Percentiles rank a stretch among this genome's conserved stretches.
phyloP scores from a whole-genome alignment of 2,797 vertebrate species.

The Knipowitschia caucasica region DNA sequence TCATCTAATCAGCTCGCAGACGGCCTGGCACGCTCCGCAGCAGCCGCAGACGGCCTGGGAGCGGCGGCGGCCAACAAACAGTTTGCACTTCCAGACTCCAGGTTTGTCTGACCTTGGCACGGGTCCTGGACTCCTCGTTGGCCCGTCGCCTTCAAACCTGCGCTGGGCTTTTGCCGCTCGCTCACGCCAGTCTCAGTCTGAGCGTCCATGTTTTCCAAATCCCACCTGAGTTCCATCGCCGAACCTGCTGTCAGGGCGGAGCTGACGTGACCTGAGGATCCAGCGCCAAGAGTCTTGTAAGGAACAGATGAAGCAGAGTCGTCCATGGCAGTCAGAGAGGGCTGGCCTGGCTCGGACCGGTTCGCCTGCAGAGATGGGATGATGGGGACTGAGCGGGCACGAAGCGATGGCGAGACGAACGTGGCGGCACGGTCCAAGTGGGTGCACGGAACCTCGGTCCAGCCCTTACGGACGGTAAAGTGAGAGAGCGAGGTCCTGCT shows the following conservation, averaged over 20 bases:
- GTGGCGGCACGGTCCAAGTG: conserved; percentile 63
- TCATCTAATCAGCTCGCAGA: conserved; percentile 76
- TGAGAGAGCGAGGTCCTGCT: conserved; percentile 57
- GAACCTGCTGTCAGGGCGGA: conserved; percentile 21
- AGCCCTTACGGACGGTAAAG: conserved; percentile 55
- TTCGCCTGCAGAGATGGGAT: conserved; percentile 79
- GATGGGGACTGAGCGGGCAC: conserved; percentile 76
- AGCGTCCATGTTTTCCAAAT: conserved; percentile 61
- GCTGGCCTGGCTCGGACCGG: too few species aligned
- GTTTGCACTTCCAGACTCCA: conserved; percentile 46
- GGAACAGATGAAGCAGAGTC: conserved; percentile 27
- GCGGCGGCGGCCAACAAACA: conserved; percentile 50
- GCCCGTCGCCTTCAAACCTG: conserved; percentile 50
- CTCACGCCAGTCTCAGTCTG: conserved; percentile 37
- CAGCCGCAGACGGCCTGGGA: conserved; percentile 58
- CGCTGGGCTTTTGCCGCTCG: conserved; percentile 32
- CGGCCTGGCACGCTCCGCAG: conserved; percentile 52
- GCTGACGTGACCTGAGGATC: conserved; percentile 7
- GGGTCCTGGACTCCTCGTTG: conserved; percentile 60
- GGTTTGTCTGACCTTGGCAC: conserved; percentile 56
- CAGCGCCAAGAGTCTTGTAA: conserved; percentile 19
- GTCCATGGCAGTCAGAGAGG: conserved; percentile 9
- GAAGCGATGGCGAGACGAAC: conserved; percentile 58
- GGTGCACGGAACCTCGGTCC: conserved; percentile 75
- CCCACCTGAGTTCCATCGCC: conserved; percentile 40